Base-by-base conservation (phyloP, 2,113 vertebrate species). In the Nestor notabilis region DNA sequence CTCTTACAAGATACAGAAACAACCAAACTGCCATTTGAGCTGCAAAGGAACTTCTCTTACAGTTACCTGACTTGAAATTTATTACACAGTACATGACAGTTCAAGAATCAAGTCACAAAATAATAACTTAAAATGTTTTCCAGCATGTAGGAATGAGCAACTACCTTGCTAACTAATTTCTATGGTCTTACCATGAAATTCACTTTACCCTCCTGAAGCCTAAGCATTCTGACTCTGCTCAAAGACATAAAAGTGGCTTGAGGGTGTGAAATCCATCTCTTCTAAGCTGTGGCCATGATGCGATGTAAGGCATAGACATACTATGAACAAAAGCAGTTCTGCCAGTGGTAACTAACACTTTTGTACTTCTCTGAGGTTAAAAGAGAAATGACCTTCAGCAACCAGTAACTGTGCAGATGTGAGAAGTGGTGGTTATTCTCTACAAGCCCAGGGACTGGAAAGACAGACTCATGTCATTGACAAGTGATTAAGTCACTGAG, bases 251-350 rank as follows among this genome's bases (percentile, higher is more conserved):
- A 87, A 43, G 37, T 9, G 11, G 19, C n/a, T n/a, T 8, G 13
- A 77, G 53, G 24, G 41, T 35, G 5, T 4, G 37, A 82, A 84
- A 85, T 33, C 9, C 3, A n/a, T 14, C 46, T 81, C 41, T 29
- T 2, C 3, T 5, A 25, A 74, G 33, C 19, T 19, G 35, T 17
- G 37, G 10, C 28, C 70, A 88, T 29, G 53, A 55, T 74, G 43
- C 13, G 60, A 63, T 33, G 3, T 3, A 20, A 29, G 18, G 23
- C 9, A 11, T 0, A 39, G 49, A 44, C 50, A 41, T 3, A 16
- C 20, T 7, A 2, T 1, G 29, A 90, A 74, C 29, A 64, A 74
- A 15, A 2, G 11, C 60, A 24, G 33, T 28, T 72, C 27, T n/a
- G 75, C 64, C 47, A 35, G 18, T 5, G 19, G 16, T 52, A 74